These are phyloP conservation scores for Tridacna crocea DNA, from an alignment of 2,888 invertebrate species.

Conservation along the genomic window DNA sequence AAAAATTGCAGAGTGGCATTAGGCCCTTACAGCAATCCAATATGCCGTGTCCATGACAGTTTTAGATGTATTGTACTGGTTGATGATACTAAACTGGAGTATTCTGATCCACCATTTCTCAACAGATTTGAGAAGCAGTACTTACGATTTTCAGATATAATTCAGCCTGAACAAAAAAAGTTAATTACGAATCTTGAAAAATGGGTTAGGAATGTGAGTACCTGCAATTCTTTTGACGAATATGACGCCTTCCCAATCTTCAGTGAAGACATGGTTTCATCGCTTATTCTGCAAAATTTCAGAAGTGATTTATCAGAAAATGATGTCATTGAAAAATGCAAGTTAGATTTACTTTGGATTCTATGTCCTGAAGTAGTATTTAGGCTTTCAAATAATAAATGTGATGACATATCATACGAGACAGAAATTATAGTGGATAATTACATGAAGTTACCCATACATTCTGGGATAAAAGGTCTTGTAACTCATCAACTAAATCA, in stretches of 20 bases:
- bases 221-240: slow-evolving; percentile 32
- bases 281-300: slow-evolving; percentile 46
- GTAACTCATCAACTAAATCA: slow-evolving; percentile 5
- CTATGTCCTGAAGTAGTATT: slow-evolving; percentile 61
- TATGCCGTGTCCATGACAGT: slow-evolving; percentile 70
- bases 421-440: slow-evolving; percentile 4
- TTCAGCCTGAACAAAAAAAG: slow-evolving; percentile 35
- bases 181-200: slow-evolving; percentile 35
- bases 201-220: slow-evolving; percentile 33
- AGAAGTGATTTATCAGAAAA: background rate
- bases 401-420: slow-evolving; percentile 3
- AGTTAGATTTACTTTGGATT: slow-evolving; percentile 47
- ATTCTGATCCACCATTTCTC: slow-evolving; percentile 72
- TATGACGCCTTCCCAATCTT: slow-evolving; percentile 59
- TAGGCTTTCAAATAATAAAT: slow-evolving; percentile 29
- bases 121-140: slow-evolving; percentile 78
- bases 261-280: slow-evolving; percentile 59
- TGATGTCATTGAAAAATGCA: slow-evolving; percentile 27
- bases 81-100: slow-evolving; percentile 63
- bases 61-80: slow-evolving; percentile 73
- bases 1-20: slow-evolving; percentile 70
- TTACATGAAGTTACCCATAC: slow-evolving; percentile 61
- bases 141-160: slow-evolving; percentile 66
- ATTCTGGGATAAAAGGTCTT: slow-evolving; percentile 55
- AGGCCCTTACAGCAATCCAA: slow-evolving; percentile 72